Evolutionary conservation across 2,888 invertebrate genomes (phyloP).

Genomic region (Beris chalybata): DNA sequence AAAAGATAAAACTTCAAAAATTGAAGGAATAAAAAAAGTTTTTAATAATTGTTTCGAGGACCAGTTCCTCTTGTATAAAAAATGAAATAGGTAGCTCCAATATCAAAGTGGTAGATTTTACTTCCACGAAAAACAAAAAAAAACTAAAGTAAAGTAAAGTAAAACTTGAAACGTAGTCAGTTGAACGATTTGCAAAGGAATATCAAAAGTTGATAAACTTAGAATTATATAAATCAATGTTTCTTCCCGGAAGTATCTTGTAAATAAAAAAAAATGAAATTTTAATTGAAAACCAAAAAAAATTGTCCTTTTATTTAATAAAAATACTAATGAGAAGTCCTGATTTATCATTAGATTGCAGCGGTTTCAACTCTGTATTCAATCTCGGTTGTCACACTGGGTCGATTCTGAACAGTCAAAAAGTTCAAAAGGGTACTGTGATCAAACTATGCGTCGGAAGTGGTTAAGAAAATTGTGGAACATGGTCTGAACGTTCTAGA

Average conservation of each 20-base stretch:
- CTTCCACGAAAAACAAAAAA: no score
- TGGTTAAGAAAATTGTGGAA: no score
- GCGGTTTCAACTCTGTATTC: no score
- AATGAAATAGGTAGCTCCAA: conserved; percentile 10
- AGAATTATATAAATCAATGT: conserved; percentile 21
- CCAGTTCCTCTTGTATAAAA: no score
- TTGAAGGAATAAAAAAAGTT: neutral
- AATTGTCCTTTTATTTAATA: conserved; percentile 3
- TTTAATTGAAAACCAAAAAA: conserved; percentile 21
- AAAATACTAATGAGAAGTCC: neutral
- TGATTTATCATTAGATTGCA: no score
- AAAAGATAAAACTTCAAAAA: conserved; percentile 2
- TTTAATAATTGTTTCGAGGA: no score
- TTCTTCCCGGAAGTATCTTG: conserved; percentile 24
- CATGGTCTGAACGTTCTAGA: no score
- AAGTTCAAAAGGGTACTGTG: no score
- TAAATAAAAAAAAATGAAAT: conserved; percentile 30
- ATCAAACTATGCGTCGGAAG: no score
- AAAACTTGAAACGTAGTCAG: neutral
- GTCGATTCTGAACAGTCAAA: no score
- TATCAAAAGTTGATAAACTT: neutral
- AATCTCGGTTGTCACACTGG: no score
- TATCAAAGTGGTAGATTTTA: conserved; percentile 1
- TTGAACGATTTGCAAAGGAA: conserved; percentile 12
- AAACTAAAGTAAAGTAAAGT: no score